These are phyloP conservation scores for Oncorhynchus tshawytscha DNA, from an alignment of 2,113 vertebrate genomes.

Conservation along the genomic window DNA sequence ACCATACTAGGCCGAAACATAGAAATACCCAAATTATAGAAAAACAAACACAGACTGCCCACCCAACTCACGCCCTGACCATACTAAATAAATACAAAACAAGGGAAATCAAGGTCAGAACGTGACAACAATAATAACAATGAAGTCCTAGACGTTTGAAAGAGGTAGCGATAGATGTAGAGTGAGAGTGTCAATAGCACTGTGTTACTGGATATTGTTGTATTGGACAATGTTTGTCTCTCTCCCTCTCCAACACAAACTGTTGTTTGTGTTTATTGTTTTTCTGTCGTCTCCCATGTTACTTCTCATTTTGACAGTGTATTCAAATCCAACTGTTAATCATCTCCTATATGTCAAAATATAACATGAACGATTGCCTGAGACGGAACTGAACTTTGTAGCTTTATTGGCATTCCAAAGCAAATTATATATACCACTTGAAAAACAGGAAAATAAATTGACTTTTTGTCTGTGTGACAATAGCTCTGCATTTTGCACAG, in stretches of 20 bases:
- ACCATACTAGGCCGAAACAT: too few relatives aligned
- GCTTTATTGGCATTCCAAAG: not conserved
- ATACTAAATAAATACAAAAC: too few relatives aligned
- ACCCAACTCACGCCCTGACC: too few relatives aligned
- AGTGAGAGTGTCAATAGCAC: not conserved
- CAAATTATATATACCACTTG: too few relatives aligned
- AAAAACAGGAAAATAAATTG: too few relatives aligned
- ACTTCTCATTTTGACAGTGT: not conserved
- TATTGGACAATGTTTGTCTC: too few relatives aligned
- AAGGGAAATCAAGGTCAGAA: too few relatives aligned
- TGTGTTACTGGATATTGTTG: not conserved
- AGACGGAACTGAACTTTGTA: not conserved
- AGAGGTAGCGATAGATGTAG: not conserved
- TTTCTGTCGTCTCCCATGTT: not conserved
- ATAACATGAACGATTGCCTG: conserved; percentile 2
- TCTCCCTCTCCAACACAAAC: too few relatives aligned
- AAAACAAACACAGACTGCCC: too few relatives aligned
- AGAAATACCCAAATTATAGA: too few relatives aligned
- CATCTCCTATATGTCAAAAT: conserved; percentile 2
- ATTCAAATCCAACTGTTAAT: not conserved
- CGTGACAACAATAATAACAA: conserved; percentile 8
- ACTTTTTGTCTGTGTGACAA: too few relatives aligned
- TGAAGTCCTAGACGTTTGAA: not conserved
- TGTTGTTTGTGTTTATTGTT: not conserved
- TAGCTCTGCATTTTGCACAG: not conserved